Base-by-base conservation (phyloP, 1,140 invertebrate genomes). In the Maconellicoccus hirsutus region DNA sequence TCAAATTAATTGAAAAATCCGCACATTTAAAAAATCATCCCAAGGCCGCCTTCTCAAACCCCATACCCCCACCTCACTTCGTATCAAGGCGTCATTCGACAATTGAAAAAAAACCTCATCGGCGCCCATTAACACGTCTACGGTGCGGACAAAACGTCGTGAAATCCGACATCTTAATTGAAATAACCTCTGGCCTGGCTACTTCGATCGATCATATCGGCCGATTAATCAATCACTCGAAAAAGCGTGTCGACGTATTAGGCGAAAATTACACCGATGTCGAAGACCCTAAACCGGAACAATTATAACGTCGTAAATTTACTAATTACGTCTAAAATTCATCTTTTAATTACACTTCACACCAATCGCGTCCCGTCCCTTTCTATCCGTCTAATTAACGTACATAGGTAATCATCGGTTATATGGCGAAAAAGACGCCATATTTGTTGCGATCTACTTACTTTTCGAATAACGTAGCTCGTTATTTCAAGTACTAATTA, bases 401-500 rank as follows among this genome's bases (percentile, higher is more conserved):
- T 52, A 52, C 42, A 52, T 52, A 52, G 42, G 42, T 52, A 52
- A 52, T 52, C 42, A 52, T 52, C 42, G 42, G 42, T 52, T 52
- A 19, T 52, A 52, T 2, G 6, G 6, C 6, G n/a, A 52, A 52
- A 52, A 52, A 52, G 42, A 14, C 42, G 42, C 42, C 42, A 52
- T 52, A 52, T 52, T 52, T 52, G 42, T 52, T 52, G 42, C 42
- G 42, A 52, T 52, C 42, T 52, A 52, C 42, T 52, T 52, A 52
- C 42, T 52, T 52, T 52, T 52, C 42, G 42, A 52, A 52, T 52
- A 52, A 52, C 12, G 12, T 52, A 52, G 12, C 42, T 52, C 42
- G 42, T 52, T 52, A 52, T 52, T 52, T 52, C 42, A 52, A 52
- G 42, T 52, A 52, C n/a, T 52, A 52, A 52, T 52, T 52, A 52